Evolutionary conservation across 2,113 vertebrate genomes (phyloP), one percentile per base, ranked within the genome.

Genomic region (Aegithalos caudatus): DNA sequence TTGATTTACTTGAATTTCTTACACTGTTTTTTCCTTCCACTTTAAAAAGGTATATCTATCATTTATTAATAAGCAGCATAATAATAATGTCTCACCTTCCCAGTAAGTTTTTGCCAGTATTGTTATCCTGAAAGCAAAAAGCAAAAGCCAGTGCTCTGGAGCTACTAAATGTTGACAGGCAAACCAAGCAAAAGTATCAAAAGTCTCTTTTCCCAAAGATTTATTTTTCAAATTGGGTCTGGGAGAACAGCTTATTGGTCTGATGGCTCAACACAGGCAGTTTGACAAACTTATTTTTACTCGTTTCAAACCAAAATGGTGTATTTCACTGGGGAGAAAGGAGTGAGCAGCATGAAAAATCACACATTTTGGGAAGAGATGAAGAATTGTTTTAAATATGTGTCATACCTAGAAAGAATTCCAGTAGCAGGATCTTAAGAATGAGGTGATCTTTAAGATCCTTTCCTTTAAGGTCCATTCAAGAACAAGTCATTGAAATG

Each of bases 221-320:
- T 58, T 60, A 1, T 17, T 74, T 60, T 53, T 67, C 53, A 53
- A 25, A 25, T 24, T 74, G 29, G 9, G 28, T 50, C 18, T 73
- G 23, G 14, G 15, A 91, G 27, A 77, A 22, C 1, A 81, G 18
- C 25, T 73, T 61, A 17, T 51, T 60, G 38, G 24, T 47, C 19
- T 67, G 23, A 47, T 53, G 29, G 28, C 13, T 72, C 20, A 31
- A 29, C 19, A 40, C 3, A 61, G 10, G 15, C 23, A 66, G 23
- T 50, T 62, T 78, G 28, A 40, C 12, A 83, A 80, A 73, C 4
- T 0, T 83, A 11, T 12, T 90, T 45, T 76, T 17, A 25, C 17
- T 47, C 3, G 4, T 58, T 44, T 57, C 31, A 71, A 57, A 37
- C 2, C 12, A 7, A 38, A 79, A 40, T 0, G 0, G 0, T 33